These are phyloP conservation scores for Perodicticus potto DNA, from an alignment of 2,797 vertebrate species.

Conservation along the genomic window DNA sequence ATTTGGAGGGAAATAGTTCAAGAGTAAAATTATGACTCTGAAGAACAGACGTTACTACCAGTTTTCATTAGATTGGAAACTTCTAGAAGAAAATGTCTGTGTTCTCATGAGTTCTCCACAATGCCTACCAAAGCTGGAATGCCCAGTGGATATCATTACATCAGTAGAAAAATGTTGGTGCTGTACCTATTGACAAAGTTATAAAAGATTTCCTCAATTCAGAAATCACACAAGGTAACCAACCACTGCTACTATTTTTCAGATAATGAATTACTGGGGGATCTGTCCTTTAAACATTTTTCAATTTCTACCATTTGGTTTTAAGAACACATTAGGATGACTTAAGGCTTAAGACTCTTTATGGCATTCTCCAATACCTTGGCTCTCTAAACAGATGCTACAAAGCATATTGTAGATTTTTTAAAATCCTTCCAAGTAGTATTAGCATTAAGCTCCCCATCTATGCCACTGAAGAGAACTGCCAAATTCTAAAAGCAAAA, in stretches of 20 bases:
- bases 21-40: slow-evolving; percentile 36
- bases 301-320: slow-evolving; percentile 54
- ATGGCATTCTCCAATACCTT: slow-evolving; percentile 74
- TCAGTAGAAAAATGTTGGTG: not conserved
- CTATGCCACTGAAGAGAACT: slow-evolving; percentile 79
- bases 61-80: slow-evolving; percentile 38
- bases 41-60: not conserved
- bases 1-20: slow-evolving; percentile 53
- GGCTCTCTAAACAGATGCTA: slow-evolving; percentile 69
- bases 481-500: slow-evolving; percentile 84
- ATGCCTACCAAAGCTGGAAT: not conserved
- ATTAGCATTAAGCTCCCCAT: slow-evolving; percentile 84
- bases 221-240: slow-evolving; percentile 23
- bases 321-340: slow-evolving; percentile 60
- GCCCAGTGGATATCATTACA: not conserved
- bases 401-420: slow-evolving; percentile 75
- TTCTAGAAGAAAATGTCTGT: slow-evolving; percentile 34
- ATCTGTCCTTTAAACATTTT: slow-evolving; percentile 68
- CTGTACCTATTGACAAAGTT: not conserved
- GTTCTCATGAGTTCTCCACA: not conserved
- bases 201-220: not conserved
- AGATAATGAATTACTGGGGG: slow-evolving; percentile 27
- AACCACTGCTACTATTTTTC: not conserved
- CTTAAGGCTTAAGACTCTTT: slow-evolving; percentile 53
- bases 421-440: slow-evolving; percentile 80